These are phyloP conservation scores for Apistogramma diplotaenia DNA, from an alignment of 2,113 vertebrate species.

Conservation along the genomic window DNA sequence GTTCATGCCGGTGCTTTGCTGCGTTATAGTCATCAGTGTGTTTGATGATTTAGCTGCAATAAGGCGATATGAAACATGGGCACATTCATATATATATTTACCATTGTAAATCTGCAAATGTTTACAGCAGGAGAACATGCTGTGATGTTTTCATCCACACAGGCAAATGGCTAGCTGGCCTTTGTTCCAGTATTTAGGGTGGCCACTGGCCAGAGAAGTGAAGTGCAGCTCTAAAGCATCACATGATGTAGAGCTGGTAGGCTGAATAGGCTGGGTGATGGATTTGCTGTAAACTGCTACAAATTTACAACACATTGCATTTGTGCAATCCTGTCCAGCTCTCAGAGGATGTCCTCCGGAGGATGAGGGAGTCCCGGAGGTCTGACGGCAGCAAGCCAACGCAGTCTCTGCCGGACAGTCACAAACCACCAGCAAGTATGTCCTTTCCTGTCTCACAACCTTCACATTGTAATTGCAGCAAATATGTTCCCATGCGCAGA, in stretches of 20 bases:
- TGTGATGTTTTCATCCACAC: neutral
- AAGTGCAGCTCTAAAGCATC: neutral
- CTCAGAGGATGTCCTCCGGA: constrained; percentile 70
- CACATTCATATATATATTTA: neutral
- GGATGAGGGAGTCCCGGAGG: constrained; percentile 67
- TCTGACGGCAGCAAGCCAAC: constrained; percentile 26
- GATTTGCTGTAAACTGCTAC: neutral
- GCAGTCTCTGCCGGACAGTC: constrained; percentile 16
- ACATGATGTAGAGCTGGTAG: neutral
- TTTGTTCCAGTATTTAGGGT: neutral
- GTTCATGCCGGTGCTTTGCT: neutral
- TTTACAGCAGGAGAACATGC: neutral
- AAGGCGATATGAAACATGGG: neutral
- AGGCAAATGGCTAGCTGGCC: neutral
- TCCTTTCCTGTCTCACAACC: neutral
- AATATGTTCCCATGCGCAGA: neutral
- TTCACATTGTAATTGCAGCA: neutral
- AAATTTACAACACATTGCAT: neutral
- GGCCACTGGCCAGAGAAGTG: neutral
- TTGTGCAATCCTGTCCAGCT: constrained; percentile 61
- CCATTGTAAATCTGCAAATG: neutral
- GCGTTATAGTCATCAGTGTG: neutral
- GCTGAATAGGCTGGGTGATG: neutral
- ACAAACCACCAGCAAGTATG: constrained; percentile 56
- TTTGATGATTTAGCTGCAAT: neutral